Evolutionary conservation across 2,113 vertebrate genomes (phyloP).

Genomic region (Poicephalus gulielmi): DNA sequence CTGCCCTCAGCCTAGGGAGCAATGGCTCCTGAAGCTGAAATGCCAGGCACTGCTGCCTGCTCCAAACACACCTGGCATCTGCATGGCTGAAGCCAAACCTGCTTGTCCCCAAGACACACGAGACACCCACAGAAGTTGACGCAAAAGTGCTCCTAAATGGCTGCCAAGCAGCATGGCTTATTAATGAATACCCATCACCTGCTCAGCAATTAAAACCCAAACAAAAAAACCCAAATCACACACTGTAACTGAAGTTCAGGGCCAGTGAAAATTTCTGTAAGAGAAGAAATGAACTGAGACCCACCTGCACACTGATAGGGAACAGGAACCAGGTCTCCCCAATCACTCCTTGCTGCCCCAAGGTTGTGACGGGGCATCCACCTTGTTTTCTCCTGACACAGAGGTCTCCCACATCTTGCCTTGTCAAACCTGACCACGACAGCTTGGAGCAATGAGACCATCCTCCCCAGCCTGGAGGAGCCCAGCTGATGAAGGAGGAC

Average conservation of each 20-base stretch:
- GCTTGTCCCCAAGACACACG: accelerated
- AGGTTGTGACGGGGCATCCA: not conserved
- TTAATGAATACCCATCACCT: not conserved
- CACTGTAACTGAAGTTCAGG: not conserved
- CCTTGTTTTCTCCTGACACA: not conserved
- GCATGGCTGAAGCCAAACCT: not conserved
- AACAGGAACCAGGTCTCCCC: not conserved
- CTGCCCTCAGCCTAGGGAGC: not conserved
- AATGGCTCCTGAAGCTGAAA: not conserved
- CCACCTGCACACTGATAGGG: not conserved
- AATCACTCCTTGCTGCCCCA: not conserved
- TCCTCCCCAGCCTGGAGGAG: not conserved
- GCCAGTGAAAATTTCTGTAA: not conserved
- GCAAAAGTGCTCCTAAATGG: not conserved
- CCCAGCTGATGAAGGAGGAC: not conserved
- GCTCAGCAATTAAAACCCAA: not conserved
- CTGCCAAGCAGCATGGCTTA: not conserved
- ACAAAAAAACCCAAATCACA: not conserved
- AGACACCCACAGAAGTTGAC: accelerated
- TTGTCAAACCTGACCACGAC: accelerated
- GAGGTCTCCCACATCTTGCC: not conserved
- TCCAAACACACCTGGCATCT: not conserved
- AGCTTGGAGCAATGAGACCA: not conserved
- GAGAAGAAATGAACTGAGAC: not conserved
- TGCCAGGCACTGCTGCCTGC: not conserved